Evolutionary conservation across 2,888 invertebrate species (phyloP).

Genomic region (Ashinkailepas kermadecensis): DNA sequence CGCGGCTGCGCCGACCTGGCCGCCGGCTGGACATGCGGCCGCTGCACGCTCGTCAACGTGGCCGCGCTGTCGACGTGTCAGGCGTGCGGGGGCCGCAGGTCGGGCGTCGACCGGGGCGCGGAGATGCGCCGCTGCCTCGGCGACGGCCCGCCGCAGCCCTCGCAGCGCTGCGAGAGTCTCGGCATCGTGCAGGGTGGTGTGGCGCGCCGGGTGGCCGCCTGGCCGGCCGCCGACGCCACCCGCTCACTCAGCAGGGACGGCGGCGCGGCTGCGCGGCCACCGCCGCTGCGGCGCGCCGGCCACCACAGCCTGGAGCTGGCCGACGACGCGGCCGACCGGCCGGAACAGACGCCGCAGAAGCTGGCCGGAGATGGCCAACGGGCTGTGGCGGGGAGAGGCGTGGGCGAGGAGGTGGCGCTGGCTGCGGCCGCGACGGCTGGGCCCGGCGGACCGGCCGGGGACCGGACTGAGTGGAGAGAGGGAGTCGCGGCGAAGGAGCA

Average conservation of each 20-base stretch:
- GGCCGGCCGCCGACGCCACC: not conserved
- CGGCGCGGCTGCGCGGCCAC: not conserved
- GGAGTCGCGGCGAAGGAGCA: not conserved
- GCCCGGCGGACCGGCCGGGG: not conserved
- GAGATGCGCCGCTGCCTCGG: not conserved
- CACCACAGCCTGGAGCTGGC: not conserved
- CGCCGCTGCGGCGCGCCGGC: not conserved
- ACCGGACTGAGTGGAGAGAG: not conserved
- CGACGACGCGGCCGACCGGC: not conserved
- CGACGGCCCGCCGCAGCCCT: not conserved
- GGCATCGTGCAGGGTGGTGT: slow-evolving; percentile 5
- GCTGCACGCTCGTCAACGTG: slow-evolving; percentile 49
- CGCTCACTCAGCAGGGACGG: not conserved
- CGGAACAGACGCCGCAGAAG: not conserved
- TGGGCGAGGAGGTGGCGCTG: not conserved
- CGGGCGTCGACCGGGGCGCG: not conserved
- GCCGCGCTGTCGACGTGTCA: not conserved
- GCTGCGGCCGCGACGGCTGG: not conserved
- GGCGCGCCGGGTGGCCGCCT: not conserved
- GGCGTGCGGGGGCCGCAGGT: slow-evolving; percentile 12
- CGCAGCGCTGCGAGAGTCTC: not conserved
- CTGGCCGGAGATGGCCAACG: too few relatives aligned
- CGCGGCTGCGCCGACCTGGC: slow-evolving; percentile 37
- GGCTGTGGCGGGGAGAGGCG: not conserved
- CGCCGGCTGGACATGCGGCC: slow-evolving; percentile 34